Conservation (phyloP, 2,113 vertebrate genomes). For the Craseonycteris thonglongyai region DNA sequence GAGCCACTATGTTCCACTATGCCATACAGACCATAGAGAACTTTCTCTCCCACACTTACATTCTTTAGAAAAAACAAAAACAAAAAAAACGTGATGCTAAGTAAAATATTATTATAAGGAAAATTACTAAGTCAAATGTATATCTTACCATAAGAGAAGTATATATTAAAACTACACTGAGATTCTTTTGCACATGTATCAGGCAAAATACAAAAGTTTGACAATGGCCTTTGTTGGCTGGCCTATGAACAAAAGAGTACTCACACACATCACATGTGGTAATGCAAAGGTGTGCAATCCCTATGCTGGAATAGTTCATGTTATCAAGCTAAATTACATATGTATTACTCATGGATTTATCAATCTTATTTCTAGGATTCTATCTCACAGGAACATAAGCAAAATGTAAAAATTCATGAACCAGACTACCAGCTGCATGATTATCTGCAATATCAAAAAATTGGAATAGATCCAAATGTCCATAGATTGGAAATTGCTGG, state of each 20-base stretch:
- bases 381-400: not conserved
- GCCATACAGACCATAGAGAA: constrained; percentile 94
- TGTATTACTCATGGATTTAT: not conserved
- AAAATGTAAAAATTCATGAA: not conserved
- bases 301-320: not conserved
- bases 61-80: constrained; percentile 80
- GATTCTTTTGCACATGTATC: not conserved
- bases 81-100: not conserved
- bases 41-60: constrained; percentile 82
- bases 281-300: not conserved
- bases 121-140: constrained; percentile 4
- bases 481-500: not conserved
- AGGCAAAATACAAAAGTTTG: not conserved
- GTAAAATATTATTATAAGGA: not conserved
- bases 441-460: constrained; percentile 7
- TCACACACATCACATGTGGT: not conserved
- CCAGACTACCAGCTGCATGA: not conserved
- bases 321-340: not conserved
- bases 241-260: not conserved
- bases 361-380: not conserved
- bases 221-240: not conserved
- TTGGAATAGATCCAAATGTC: not conserved
- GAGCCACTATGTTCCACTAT: constrained; percentile 97
- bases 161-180: not conserved
- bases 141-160: not conserved